These are phyloP conservation scores for Andrena cerasifolii DNA, from an alignment of 1,140 invertebrate genomes.

Conservation along the genomic window DNA sequence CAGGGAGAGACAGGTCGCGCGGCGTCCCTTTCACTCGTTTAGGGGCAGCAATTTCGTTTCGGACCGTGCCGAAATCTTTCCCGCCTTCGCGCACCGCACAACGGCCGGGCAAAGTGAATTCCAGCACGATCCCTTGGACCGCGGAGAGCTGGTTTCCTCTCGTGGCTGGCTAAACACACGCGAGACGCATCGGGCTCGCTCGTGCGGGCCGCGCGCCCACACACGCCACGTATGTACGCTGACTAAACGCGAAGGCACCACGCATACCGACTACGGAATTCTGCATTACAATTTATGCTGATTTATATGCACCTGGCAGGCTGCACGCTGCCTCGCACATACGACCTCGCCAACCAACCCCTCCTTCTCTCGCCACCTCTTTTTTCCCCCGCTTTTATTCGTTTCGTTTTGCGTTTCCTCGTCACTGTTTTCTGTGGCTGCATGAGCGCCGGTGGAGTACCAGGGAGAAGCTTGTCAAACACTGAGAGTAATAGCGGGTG, in stretches of 20 bases:
- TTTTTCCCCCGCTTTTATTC: too few species aligned
- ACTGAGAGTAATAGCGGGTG: too few species aligned
- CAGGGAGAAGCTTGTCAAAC: too few species aligned
- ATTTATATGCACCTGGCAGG: constrained; percentile 74
- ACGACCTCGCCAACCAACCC: constrained; percentile 8
- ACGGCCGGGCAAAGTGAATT: constrained; percentile 25
- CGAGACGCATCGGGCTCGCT: constrained; percentile 14
- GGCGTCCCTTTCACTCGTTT: background rate
- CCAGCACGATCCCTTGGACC: background rate
- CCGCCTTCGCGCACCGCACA: constrained; percentile 13
- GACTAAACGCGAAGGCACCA: constrained; percentile 51
- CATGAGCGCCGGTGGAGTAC: too few species aligned
- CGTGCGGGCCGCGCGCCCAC: background rate
- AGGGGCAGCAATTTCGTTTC: constrained; percentile 34
- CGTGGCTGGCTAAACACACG: background rate
- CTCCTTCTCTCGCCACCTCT: constrained; percentile 6
- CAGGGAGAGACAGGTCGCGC: background rate
- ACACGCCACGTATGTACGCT: background rate
- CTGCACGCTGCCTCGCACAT: constrained; percentile 51
- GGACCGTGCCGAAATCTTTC: background rate
- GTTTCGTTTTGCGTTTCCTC: background rate
- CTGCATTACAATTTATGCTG: constrained; percentile 79
- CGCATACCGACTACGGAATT: constrained; percentile 75
- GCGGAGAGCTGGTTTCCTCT: background rate
- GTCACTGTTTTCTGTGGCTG: too few species aligned